Conservation (phyloP, 2,113 vertebrate species). For the Smithornis capensis region DNA sequence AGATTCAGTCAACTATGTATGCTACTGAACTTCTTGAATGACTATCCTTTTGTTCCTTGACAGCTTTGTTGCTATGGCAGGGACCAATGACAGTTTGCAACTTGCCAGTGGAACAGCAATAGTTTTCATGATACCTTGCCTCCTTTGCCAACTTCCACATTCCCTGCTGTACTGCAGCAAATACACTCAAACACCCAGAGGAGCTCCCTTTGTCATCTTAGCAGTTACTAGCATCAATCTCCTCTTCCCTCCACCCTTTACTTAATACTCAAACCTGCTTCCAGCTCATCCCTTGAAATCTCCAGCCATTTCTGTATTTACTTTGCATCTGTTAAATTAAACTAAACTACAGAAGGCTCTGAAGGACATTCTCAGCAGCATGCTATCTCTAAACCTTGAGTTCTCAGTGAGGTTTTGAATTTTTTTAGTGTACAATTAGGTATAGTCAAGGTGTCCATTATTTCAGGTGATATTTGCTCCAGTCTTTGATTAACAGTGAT, state of each 20-base stretch:
- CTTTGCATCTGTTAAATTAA: background rate
- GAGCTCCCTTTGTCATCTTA: background rate
- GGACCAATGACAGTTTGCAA: background rate
- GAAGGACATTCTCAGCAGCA: background rate
- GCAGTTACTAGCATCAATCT: background rate
- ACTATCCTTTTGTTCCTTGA: background rate
- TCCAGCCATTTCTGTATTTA: background rate
- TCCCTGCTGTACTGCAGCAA: background rate
- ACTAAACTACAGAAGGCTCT: background rate
- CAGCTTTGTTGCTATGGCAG: background rate
- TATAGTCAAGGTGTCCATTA: background rate
- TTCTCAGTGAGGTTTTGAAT: background rate
- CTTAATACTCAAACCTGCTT: background rate
- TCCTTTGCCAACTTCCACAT: background rate
- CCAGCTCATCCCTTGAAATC: background rate
- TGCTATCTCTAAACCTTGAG: slow-evolving; percentile 22
- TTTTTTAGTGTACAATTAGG: slow-evolving; percentile 11
- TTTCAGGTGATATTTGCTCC: slow-evolving; percentile 10
- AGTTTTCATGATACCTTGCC: background rate
- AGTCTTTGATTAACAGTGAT: background rate
- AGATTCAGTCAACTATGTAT: background rate
- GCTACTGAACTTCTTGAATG: background rate
- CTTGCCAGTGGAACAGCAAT: background rate
- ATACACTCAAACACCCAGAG: background rate
- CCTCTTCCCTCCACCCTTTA: background rate